Base-by-base conservation (phyloP, 2,113 vertebrate species). In the Forbesichthys agassizii region DNA sequence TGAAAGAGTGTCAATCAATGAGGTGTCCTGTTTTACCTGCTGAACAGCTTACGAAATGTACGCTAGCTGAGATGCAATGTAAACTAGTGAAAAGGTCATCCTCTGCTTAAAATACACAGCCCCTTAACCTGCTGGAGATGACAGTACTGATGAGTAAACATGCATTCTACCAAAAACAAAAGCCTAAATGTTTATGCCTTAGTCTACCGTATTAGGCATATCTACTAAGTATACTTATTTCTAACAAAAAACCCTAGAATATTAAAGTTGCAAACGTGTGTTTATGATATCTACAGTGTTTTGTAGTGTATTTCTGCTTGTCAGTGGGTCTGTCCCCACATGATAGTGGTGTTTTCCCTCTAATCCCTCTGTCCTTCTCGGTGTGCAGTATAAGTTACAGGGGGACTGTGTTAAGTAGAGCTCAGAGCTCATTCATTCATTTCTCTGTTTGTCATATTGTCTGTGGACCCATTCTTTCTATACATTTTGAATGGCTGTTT, bases 371-470 rank as follows among this genome's bases (percentile, higher is more conserved):
- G 27, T 27, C 27, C 27, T 27, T 27, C 27, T 27, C 27, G 27
- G 56, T 58, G 56, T 58, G 56, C 33, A 27, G 11, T 27, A 59
- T 59, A 11, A 13, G 57, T 20, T 33, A 27, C 27, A 27, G 57
- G 20, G 8, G 55, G 62, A 9, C 1, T 7, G 53, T 11, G n/a
- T 10, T 13, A 6, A 12, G 48, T 33, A 2, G 33, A 27, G 10
- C 68, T 47, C 1, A 68, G 52, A 2, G 48, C 18, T 20, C 36
- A 36, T 55, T 60, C 5, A 42, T 69, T 68, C 20, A 62, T 14
- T 16, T 56, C 36, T 42, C 36, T 8, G 7, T 9, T 27, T n/a
- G 11, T 68, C 60, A 3, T 4, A 11, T 52, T 9, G 56, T 60
- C 48, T 61, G n/a, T 10, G 36, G 8, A 6, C n/a, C 1, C 12